These are phyloP conservation scores for Caretta caretta DNA, from an alignment of 2,113 vertebrate genomes.

Conservation along the genomic window DNA sequence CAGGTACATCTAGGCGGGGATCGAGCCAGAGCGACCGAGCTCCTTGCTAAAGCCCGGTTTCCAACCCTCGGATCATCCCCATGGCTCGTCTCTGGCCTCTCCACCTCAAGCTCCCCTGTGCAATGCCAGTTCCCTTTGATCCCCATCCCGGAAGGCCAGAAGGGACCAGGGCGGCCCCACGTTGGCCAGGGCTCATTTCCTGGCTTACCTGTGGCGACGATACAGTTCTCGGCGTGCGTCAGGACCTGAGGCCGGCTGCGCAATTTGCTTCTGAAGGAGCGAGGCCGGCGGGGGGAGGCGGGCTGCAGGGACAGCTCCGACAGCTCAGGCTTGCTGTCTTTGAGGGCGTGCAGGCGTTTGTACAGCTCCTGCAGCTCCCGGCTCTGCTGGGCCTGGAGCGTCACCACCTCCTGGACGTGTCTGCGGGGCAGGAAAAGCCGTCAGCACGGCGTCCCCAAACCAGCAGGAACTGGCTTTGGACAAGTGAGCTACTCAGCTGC, in stretches of 20 bases:
- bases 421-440: conserved; percentile 57
- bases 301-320: conserved; percentile 73
- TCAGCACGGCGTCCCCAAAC: neutral
- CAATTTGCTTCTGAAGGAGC: conserved; percentile 85
- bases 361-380: conserved; percentile 90
- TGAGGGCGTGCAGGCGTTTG: conserved; percentile 84
- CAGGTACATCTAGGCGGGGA: too few relatives aligned
- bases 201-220: conserved; percentile 79
- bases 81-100: too few relatives aligned
- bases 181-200: neutral
- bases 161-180: too few relatives aligned
- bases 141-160: too few relatives aligned
- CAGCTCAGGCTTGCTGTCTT: conserved; percentile 81
- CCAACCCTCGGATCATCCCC: too few relatives aligned
- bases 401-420: conserved; percentile 92
- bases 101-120: too few relatives aligned
- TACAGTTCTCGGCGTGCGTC: conserved; percentile 85
- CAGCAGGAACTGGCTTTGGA: neutral
- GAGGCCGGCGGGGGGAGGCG: conserved; percentile 86
- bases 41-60: too few relatives aligned
- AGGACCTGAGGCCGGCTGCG: conserved; percentile 82
- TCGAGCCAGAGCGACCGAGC: too few relatives aligned
- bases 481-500: too few relatives aligned
- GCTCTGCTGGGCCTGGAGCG: conserved; percentile 90
- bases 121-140: too few relatives aligned